Conservation (phyloP, 2,888 invertebrate genomes). For the Zhuqinia jingwanae region DNA sequence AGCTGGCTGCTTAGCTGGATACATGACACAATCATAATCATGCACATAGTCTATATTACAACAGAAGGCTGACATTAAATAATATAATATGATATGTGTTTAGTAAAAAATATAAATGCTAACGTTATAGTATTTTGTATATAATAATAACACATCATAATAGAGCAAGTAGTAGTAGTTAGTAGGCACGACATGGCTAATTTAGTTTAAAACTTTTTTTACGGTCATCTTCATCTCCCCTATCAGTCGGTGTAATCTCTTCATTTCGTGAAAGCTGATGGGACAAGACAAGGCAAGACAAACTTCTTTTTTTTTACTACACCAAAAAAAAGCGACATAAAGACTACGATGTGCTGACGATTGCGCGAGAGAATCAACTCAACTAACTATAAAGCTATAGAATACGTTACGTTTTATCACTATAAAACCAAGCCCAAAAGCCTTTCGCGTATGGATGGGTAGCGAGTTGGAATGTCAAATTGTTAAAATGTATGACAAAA, state of each 20-base stretch:
- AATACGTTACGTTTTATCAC: background rate
- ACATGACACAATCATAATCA: too few species aligned
- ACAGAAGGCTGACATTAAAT: too few species aligned
- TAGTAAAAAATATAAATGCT: too few species aligned
- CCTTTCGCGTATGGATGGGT: too few species aligned
- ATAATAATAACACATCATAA: too few species aligned
- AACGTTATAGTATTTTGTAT: too few species aligned
- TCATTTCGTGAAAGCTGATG: constrained; percentile 53
- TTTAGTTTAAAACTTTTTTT: too few species aligned
- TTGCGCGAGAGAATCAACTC: background rate
- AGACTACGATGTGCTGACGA: background rate
- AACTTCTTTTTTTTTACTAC: constrained; percentile 19
- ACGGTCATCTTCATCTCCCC: too few species aligned
- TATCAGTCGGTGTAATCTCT: constrained; percentile 53
- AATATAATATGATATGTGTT: too few species aligned
- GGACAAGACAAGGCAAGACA: constrained; percentile 29
- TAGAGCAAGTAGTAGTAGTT: too few species aligned
- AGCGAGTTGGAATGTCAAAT: constrained; percentile 33
- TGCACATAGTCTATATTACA: background rate
- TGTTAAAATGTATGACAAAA: constrained; percentile 8
- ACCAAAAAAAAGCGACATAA: background rate
- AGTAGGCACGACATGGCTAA: too few species aligned
- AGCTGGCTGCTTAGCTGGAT: constrained; percentile 15
- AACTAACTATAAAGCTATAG: too few species aligned
- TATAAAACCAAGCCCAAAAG: background rate